Base-by-base conservation (phyloP, 2,888 invertebrate genomes). In the Caenorhabditis becei region DNA sequence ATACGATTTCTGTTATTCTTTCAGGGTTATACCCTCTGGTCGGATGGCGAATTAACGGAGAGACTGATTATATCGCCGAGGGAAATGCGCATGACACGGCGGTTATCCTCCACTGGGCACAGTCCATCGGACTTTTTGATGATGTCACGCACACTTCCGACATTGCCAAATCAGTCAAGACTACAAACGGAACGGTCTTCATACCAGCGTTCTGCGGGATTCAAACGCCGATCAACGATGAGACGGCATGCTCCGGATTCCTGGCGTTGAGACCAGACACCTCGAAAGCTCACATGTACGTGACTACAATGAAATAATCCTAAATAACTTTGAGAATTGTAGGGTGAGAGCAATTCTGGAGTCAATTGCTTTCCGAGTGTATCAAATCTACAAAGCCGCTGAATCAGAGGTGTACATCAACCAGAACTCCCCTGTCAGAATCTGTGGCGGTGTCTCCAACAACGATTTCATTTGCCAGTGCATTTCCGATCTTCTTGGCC, bases 381-480 rank as follows among this genome's bases (percentile, higher is more conserved):
- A 94, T 20, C 94, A 96, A 86, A 93, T 97, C 18, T 95, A 94
- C 89, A 93, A 94, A 59, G 94, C 95, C 41, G 93, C 96, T n/a
- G 92, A 94, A 35, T 90, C 92, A 0, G 96, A 97, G 92, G 94
- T 95, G 0, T 91, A 92, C 77, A 94, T 94, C 86, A 89, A 81
- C 16, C 59, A 83, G 28, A 82, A 80, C 26, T 78, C 82, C 10
- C 53, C 78, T 18, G 78, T 88, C 54, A 97, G 97, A 89, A 94
- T 96, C 79, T 96, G 97, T 92, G 97, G 97, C 2, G 97, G 97
- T n/a, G 96, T 97, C n/a, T 95, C 96, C 0, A 94, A 94, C 83
- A 97, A 97, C 92, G 94, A 96, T 92, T 97, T 97, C 91, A 93
- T 97, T 53, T 94, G 95, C 87, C 97, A 97, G 91, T 92, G 95